Base-by-base conservation (phyloP, 2,888 invertebrate genomes). In the Drosophila paramelanica region DNA sequence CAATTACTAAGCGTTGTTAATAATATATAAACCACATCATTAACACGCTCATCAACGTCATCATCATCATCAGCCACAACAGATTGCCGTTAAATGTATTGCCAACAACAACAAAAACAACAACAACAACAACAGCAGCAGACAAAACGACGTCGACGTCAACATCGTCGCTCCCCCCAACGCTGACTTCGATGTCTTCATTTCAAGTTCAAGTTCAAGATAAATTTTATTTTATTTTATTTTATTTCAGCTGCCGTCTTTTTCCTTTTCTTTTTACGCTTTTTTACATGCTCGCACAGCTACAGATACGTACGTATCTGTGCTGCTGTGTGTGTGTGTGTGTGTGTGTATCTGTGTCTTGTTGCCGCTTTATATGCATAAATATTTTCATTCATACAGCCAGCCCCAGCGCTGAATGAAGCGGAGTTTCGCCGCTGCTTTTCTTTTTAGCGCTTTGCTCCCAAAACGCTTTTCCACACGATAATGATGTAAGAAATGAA, bases 141-240 rank as follows among this genome's bases (percentile, higher is more conserved):
- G 61, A 59, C 72, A 66, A 67, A 60, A 45, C 53, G 43, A 25
- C 45, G 52, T 33, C 38, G 39, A 17, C 47, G 51, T 53, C 53
- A 36, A 42, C 38, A 41, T 53, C 59, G 31, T 31, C 31, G 31
- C 31, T 31, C 10, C 31, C 31, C 31, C 51, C 39, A 57, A 47
- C 47, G 61, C 70, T 62, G 65, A 66, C 73, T 67, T 84, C 76
- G 81, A 81, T 83, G 78, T 77, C 84, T 85, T 77, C 77, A 74
- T 89, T 87, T 88, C 90, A 90, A 90, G 90, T 90, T 90, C 90
- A 90, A 90, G 90, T 90, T 90, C 90, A 90, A 90, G 89, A 90
- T 90, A 90, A 88, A 90, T 88, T 90, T 89, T 70, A 82, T 89
- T 89, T 84, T 70, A 82, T 89, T 89, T 84, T 70, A 80, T 74